Conservation (phyloP, 2,113 vertebrate genomes). For the Sinocyclocheilus anshuiensis region DNA sequence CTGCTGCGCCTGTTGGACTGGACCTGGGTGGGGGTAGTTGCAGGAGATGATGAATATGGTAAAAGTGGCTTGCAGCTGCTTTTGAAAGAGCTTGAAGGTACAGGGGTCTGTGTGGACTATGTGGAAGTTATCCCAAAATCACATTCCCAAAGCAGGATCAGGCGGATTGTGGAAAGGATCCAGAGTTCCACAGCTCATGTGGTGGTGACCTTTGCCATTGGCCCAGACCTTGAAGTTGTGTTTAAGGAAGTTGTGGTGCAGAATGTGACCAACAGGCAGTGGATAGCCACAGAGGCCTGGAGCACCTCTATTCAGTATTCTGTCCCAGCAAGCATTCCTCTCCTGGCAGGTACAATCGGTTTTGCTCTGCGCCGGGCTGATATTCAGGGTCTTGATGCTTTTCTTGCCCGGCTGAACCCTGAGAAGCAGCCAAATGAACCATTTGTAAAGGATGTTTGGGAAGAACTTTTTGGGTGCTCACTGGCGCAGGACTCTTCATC, state of each 20-base stretch:
- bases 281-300: conserved; percentile 68
- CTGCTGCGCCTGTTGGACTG: conserved; percentile 60
- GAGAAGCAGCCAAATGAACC: conserved; percentile 49
- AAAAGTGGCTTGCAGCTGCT: conserved; percentile 60
- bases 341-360: conserved; percentile 62
- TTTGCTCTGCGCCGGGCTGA: conserved; percentile 63
- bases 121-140: conserved; percentile 61
- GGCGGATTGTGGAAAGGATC: conserved; percentile 59
- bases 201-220: conserved; percentile 62
- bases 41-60: conserved; percentile 61
- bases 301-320: conserved; percentile 52
- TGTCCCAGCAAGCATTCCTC: conserved; percentile 42
- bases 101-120: conserved; percentile 62
- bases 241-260: conserved; percentile 61
- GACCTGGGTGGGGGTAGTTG: conserved; percentile 61
- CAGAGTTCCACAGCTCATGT: conserved; percentile 59
- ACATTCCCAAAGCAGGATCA: conserved; percentile 42
- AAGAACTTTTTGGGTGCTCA: conserved; percentile 64
- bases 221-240: conserved; percentile 52
- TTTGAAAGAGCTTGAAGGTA: conserved; percentile 45
- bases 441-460: conserved; percentile 65
- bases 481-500: conserved; percentile 36
- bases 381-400: conserved; percentile 61
- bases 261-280: conserved; percentile 65
- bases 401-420: conserved; percentile 58